These are phyloP conservation scores for Calyptomena viridis DNA, from an alignment of 2,113 vertebrate species.

Conservation along the genomic window DNA sequence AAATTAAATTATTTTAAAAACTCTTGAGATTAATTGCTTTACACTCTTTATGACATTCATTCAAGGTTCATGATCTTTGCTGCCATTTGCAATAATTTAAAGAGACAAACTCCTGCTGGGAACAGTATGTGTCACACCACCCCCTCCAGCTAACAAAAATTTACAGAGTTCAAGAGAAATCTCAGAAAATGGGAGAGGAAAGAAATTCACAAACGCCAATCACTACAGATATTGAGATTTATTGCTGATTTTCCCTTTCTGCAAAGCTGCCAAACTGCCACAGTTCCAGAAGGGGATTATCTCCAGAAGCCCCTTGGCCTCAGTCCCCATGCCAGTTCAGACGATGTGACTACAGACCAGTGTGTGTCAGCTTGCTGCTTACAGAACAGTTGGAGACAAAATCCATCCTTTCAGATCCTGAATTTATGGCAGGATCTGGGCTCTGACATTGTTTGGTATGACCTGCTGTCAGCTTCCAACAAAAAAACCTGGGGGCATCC, in stretches of 20 bases:
- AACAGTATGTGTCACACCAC: not conserved
- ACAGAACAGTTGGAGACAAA: not conserved
- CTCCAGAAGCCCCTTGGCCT: not conserved
- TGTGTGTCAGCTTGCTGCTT: not conserved
- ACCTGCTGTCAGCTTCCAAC: not conserved
- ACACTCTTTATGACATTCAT: not conserved
- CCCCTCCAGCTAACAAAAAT: not conserved
- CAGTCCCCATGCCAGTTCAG: not conserved
- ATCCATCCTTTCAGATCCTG: not conserved
- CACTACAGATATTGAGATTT: not conserved
- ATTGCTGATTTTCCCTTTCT: constrained; percentile 18
- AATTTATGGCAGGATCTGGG: not conserved
- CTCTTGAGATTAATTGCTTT: not conserved
- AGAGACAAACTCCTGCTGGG: not conserved
- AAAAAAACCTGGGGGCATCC: not conserved
- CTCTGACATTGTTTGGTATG: not conserved
- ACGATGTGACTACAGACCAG: not conserved
- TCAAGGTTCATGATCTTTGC: not conserved
- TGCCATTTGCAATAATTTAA: not conserved
- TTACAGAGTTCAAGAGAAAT: not conserved
- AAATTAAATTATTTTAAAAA: constrained; percentile 27
- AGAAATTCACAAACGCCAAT: not conserved
- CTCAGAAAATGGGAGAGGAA: not conserved
- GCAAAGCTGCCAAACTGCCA: not conserved
- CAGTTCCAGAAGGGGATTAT: not conserved